These are phyloP conservation scores for Euura lappo DNA, from an alignment of 1,140 invertebrate species.

Conservation along the genomic window DNA sequence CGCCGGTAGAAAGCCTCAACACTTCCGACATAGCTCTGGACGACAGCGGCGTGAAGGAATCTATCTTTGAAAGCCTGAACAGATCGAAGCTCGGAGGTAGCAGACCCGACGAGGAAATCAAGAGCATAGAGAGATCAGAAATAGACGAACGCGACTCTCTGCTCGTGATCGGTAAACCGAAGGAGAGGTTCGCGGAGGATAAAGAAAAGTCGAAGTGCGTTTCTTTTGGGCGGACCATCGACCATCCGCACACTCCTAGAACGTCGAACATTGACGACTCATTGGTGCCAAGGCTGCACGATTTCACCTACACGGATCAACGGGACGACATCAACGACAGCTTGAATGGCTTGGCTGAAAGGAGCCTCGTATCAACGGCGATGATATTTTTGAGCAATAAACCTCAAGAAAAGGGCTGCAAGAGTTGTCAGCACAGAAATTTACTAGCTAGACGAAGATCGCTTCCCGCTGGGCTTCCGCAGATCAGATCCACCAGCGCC, in stretches of 20 bases:
- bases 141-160: not conserved
- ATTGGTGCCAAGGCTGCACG: not conserved
- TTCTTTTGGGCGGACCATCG: not conserved
- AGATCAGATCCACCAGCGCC: constrained; percentile 21
- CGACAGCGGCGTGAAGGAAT: constrained; percentile 18
- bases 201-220: not conserved
- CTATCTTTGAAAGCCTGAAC: constrained; percentile 34
- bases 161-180: not conserved
- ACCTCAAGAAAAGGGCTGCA: constrained; percentile 20
- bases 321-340: not conserved
- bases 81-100: constrained; percentile 18
- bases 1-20: constrained; percentile 4
- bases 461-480: constrained; percentile 36
- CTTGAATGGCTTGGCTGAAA: not conserved
- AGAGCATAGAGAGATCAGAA: constrained; percentile 29
- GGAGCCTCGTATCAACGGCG: not conserved
- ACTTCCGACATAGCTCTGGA: not conserved
- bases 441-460: constrained; percentile 38
- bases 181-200: not conserved
- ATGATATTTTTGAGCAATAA: constrained; percentile 24
- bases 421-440: constrained; percentile 26
- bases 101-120: constrained; percentile 27
- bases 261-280: not conserved
- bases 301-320: not conserved
- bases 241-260: not conserved